Evolutionary conservation across 2,797 vertebrate genomes (phyloP).

Genomic region (Silurus lanzhouensis): DNA sequence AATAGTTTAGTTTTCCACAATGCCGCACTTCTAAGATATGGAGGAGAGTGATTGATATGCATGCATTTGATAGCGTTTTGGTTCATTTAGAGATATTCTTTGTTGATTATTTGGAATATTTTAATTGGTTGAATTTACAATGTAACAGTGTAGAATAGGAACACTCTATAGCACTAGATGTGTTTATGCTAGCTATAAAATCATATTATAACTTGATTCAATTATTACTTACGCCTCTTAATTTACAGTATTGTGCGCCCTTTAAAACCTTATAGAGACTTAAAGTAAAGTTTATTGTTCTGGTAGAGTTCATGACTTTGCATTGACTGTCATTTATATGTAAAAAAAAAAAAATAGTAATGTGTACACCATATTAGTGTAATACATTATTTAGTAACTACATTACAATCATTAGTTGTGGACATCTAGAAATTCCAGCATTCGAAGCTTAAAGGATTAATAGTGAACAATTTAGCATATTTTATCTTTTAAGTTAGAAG

Average conservation of each 20-base stretch:
- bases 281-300: neutral
- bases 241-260: neutral
- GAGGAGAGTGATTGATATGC: conserved; percentile 32
- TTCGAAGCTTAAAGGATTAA: neutral
- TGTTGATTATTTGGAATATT: neutral
- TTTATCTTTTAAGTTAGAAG: neutral
- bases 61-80: conserved; percentile 23
- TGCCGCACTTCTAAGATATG: conserved; percentile 49
- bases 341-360: neutral
- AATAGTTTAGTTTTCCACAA: conserved; percentile 48
- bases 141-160: neutral
- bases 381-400: neutral
- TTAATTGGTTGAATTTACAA: neutral
- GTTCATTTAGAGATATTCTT: conserved; percentile 20
- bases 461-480: neutral
- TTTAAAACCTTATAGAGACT: neutral
- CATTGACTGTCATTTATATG: neutral
- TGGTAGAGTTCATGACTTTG: neutral
- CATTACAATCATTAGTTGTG: neutral
- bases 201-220: neutral
- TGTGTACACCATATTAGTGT: neutral
- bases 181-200: neutral
- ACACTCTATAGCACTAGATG: neutral
- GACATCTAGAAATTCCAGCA: neutral
- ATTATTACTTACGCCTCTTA: neutral